These are phyloP conservation scores for Rhagium mordax DNA, from an alignment of 2,888 invertebrate genomes.

Conservation along the genomic window DNA sequence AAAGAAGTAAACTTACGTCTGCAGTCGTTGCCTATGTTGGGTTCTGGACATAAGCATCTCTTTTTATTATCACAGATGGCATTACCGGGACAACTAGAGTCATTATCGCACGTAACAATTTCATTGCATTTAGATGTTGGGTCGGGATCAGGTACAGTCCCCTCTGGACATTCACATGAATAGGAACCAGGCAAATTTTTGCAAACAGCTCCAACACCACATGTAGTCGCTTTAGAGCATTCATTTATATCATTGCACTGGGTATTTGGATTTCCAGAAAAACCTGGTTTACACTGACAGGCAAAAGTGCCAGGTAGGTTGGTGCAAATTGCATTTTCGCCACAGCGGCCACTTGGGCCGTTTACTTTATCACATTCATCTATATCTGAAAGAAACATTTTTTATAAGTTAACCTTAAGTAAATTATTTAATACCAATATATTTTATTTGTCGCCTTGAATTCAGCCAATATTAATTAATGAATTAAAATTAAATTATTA, in stretches of 20 bases:
- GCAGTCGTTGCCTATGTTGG: conserved; percentile 92
- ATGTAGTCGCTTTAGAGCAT: conserved; percentile 80
- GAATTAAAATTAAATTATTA: too few relatives aligned
- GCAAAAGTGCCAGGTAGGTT: conserved; percentile 86
- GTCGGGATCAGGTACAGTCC: conserved; percentile 88
- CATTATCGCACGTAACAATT: conserved; percentile 82
- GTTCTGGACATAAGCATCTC: conserved; percentile 90
- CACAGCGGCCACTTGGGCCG: conserved; percentile 87
- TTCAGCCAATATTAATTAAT: too few relatives aligned
- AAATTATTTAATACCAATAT: too few relatives aligned
- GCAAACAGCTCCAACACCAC: conserved; percentile 88
- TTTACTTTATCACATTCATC: conserved; percentile 89
- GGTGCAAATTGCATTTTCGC: conserved; percentile 85
- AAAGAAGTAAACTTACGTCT: conserved; percentile 79
- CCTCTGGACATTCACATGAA: conserved; percentile 86
- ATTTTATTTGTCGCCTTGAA: too few relatives aligned
- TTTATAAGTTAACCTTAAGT: too few relatives aligned
- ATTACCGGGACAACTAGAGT: conserved; percentile 91
- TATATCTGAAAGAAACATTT: conserved; percentile 76
- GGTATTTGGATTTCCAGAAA: conserved; percentile 86
- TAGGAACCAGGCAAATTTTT: conserved; percentile 84
- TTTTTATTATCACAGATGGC: conserved; percentile 85
- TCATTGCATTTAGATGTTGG: conserved; percentile 86
- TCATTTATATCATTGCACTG: conserved; percentile 90
- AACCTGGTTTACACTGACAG: conserved; percentile 89